Base-by-base conservation (phyloP, 2,888 invertebrate genomes). In the Caenorhabditis sp. region DNA sequence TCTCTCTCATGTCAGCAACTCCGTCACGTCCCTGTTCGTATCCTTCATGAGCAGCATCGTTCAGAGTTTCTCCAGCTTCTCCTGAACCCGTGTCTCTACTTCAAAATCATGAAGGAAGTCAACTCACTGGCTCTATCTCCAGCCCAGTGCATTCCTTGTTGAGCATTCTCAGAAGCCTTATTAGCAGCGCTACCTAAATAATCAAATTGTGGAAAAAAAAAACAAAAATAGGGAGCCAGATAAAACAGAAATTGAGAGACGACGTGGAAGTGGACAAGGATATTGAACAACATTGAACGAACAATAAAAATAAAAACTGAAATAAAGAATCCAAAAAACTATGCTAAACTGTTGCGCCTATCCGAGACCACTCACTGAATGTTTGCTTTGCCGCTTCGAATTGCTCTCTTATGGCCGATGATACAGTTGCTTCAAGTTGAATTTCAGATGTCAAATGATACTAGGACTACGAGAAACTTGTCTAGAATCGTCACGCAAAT, bases 131-230 rank as follows among this genome's bases (percentile, higher is more conserved):
- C 63, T 77, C 56, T 69, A 38, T 80, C 79, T 56, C 66, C 79
- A 24, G 58, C 58, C 72, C 79, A 72, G 44, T 72, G 79, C 16
- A 72, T 31, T 72, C 79, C 74, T 41, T 80, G 68, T 61, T 74
- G 59, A 38, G 69, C 80, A 31, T 31, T 56, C 28, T 75, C 66
- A 19, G 54, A 68, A n/a, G 77, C 81, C 49, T 59, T 19, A 28
- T 73, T 69, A 4, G 84, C 77, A 10, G 84, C 73, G 3, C 77
- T 80, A 73, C 81, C 84, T 84, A 63, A 44, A 80, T 54, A 26
- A n/a, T 26, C 26, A 1, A 12, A 28, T 63, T 54, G 49, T n/a
- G n/a, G n/a, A n/a, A n/a, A 51, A 47, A 68, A 1, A 56, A 56
- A 35, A 58, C 6, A 28, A 35, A 35, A 31, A 66, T 14, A 22